Evolutionary conservation across 2,797 vertebrate genomes (phyloP).

Genomic region (Eleutherodactylus coqui): DNA sequence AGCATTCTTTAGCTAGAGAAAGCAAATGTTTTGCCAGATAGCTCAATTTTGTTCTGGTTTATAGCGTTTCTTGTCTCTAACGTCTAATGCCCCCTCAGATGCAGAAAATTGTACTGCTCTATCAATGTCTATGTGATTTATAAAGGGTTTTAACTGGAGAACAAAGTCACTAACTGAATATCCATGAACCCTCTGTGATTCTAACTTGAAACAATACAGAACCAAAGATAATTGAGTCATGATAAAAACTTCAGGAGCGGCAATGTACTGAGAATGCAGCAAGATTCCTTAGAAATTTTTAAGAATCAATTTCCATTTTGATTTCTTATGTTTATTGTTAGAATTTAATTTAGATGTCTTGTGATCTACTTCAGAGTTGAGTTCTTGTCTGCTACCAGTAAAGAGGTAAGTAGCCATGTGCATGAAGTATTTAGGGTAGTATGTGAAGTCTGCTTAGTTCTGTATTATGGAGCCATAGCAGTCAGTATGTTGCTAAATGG

Average conservation of each 20-base stretch:
- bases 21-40: slow-evolving; percentile 43
- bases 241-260: not conserved
- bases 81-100: slow-evolving; percentile 14
- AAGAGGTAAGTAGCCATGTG: too few relatives aligned
- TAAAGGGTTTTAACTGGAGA: slow-evolving; percentile 11
- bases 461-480: not conserved
- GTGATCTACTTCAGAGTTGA: not conserved
- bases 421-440: too few relatives aligned
- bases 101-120: slow-evolving; percentile 25
- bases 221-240: slow-evolving; percentile 9
- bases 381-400: not conserved
- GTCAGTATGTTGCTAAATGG: too few relatives aligned
- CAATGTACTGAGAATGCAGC: not conserved
- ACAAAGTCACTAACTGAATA: slow-evolving; percentile 14
- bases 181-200: slow-evolving; percentile 1
- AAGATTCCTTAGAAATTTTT: not conserved
- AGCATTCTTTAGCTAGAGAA: slow-evolving; percentile 22
- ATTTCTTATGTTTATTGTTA: not conserved
- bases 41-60: slow-evolving; percentile 25
- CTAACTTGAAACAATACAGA: not conserved
- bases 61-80: slow-evolving; percentile 10
- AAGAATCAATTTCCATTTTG: not conserved
- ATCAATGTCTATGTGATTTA: slow-evolving; percentile 36
- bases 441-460: not conserved
- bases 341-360: not conserved